phyloP scores from a whole-genome alignment of 2,888 invertebrate species.

The Coenonympha glycerion region DNA sequence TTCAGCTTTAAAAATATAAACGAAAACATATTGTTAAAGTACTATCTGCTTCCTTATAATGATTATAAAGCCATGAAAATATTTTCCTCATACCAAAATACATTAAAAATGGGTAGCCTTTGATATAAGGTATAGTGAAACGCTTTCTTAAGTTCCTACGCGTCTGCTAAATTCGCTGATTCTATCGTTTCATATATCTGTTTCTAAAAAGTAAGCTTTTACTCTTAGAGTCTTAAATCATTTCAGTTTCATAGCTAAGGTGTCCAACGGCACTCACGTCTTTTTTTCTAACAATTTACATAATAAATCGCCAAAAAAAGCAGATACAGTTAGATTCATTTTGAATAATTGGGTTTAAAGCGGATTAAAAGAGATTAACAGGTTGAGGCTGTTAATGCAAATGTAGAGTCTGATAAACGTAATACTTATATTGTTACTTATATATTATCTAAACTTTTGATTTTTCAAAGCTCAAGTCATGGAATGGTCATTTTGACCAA shows the following conservation, averaged over 20 bases:
- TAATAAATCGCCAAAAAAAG: background rate
- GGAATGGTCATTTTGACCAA: no score
- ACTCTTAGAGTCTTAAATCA: no score
- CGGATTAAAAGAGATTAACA: background rate
- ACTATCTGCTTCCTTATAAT: background rate
- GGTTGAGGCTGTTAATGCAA: no score
- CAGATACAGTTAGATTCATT: background rate
- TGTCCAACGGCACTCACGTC: no score
- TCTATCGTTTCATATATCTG: no score
- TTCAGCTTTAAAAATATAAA: constrained; percentile 1
- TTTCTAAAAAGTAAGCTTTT: no score
- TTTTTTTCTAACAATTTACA: background rate
- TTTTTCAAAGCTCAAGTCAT: no score
- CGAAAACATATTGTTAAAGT: background rate
- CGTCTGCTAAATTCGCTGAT: no score
- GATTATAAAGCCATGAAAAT: background rate
- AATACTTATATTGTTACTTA: no score
- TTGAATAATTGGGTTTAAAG: background rate
- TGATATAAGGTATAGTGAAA: constrained; percentile 1
- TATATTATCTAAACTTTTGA: no score
- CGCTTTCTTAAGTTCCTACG: background rate
- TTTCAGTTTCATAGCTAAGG: no score
- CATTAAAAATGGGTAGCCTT: background rate
- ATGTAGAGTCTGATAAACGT: no score
- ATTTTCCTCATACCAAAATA: background rate